Percentiles rank a stretch among this genome's conserved stretches.
Evolutionary conservation across 2,113 vertebrate genomes (phyloP).

Genomic region (Hystrix cristata): DNA sequence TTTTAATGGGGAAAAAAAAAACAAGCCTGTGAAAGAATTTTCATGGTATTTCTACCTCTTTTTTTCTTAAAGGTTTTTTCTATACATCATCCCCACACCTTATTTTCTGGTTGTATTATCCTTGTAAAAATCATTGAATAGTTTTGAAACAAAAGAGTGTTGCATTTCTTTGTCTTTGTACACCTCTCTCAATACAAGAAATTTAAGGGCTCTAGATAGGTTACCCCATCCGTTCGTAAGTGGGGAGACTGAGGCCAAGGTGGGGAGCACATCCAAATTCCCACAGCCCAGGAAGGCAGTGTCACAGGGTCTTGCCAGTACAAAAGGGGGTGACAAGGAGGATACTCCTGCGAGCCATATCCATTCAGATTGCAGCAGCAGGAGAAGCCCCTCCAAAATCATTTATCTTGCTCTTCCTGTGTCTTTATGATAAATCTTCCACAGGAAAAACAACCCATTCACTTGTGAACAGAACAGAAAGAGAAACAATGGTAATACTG

Average conservation of each 20-base stretch:
- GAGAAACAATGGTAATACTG: background rate
- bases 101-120: background rate
- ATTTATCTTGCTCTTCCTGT: background rate
- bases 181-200: background rate
- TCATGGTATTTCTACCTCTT: background rate
- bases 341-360: rapidly evolving
- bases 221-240: background rate
- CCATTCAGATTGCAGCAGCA: rapidly evolving
- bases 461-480: background rate
- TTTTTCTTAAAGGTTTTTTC: background rate
- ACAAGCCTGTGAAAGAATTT: background rate
- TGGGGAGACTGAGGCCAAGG: background rate
- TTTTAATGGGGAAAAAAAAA: background rate
- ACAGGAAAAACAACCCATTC: background rate
- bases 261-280: rapidly evolving
- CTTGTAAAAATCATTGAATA: background rate
- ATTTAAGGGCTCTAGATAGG: rapidly evolving
- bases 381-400: background rate
- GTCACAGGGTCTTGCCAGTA: rapidly evolving
- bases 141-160: background rate
- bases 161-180: background rate
- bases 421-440: background rate
- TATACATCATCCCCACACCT: background rate
- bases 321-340: rapidly evolving
- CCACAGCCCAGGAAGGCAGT: background rate